A percentile compares a stretch with the other conserved stretches of the same genome.
Conservation (phyloP, 2,113 vertebrate species). For the Cariama cristata region DNA sequence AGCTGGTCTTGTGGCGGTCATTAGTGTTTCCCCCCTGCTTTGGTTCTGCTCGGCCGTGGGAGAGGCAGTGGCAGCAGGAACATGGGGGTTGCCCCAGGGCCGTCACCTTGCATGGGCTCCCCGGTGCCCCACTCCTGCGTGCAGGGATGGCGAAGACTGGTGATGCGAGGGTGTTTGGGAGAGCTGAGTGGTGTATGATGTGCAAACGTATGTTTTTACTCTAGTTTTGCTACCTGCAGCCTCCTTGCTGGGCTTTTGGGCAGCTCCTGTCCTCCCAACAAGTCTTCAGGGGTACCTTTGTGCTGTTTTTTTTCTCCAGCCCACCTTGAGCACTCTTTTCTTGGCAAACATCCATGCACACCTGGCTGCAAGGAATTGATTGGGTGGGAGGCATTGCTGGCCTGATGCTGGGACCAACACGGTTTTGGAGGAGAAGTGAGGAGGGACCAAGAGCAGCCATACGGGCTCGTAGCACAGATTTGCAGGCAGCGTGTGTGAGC, state of each 20-base stretch:
- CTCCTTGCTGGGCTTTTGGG: background rate
- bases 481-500: background rate
- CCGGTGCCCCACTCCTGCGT: rapidly evolving
- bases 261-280: background rate
- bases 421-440: background rate
- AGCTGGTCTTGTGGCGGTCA: background rate
- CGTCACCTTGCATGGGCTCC: background rate
- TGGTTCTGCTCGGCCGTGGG: background rate
- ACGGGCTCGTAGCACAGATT: background rate
- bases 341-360: background rate
- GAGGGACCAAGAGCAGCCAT: background rate
- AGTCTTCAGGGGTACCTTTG: background rate
- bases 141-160: background rate
- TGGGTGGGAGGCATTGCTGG: rapidly evolving
- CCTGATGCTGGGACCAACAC: background rate
- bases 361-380: rapidly evolving
- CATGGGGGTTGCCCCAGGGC: background rate
- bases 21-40: background rate
- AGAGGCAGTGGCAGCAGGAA: background rate
- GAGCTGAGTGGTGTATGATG: background rate
- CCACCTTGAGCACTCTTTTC: background rate
- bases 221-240: background rate
- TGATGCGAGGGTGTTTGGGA: background rate
- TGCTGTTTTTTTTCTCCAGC: background rate
- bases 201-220: background rate